These are phyloP conservation scores for Pygoscelis adeliae DNA, from an alignment of 2,113 vertebrate genomes.

Conservation along the genomic window DNA sequence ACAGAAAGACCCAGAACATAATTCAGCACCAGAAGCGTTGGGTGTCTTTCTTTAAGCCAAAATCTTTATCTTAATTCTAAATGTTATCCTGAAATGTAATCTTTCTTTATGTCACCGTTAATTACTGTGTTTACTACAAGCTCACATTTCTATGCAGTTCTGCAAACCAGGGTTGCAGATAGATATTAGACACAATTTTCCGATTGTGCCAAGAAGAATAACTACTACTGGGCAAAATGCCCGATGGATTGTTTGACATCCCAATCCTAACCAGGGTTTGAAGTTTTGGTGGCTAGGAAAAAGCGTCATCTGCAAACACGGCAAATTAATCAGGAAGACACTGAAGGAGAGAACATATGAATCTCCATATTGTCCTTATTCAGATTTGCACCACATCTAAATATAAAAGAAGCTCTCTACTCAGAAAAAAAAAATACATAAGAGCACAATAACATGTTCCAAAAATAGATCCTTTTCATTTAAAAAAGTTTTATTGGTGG, in stretches of 20 bases:
- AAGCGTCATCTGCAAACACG: neutral
- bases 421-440: neutral
- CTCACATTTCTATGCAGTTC: neutral
- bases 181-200: neutral
- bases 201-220: neutral
- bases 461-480: neutral
- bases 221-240: neutral
- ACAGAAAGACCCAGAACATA: neutral
- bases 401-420: neutral
- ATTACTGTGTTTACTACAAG: neutral
- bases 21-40: neutral
- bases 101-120: neutral
- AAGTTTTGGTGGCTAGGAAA: neutral
- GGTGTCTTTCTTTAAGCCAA: neutral
- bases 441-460: accelerated
- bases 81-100: neutral
- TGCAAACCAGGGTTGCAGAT: neutral
- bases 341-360: neutral
- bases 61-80: constrained; percentile 14
- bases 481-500: neutral
- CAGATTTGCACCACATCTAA: neutral
- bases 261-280: neutral
- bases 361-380: neutral
- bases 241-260: neutral
- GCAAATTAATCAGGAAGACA: neutral